Evolutionary conservation across 2,797 vertebrate genomes (phyloP).

Genomic region (Sebastes ruberrimus): DNA sequence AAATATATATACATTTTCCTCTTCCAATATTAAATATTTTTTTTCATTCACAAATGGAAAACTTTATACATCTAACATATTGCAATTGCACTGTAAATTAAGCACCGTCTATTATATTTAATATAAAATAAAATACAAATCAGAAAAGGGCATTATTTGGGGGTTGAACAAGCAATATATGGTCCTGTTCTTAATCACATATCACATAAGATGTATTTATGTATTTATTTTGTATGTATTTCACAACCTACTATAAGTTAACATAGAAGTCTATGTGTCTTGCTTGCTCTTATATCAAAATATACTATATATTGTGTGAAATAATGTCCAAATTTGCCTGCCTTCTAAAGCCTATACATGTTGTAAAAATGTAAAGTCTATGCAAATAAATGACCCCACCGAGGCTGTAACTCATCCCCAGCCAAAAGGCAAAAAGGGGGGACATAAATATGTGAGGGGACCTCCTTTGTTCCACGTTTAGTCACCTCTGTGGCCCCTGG

Average conservation of each 20-base stretch:
- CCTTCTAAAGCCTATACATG: neutral
- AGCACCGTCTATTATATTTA: no score
- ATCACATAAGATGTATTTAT: no score
- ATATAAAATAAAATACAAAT: neutral
- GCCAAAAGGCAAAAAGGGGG: constrained; percentile 53
- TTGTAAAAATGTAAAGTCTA: constrained; percentile 51
- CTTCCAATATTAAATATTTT: no score
- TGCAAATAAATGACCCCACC: constrained; percentile 49
- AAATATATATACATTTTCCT: no score
- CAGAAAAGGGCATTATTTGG: neutral
- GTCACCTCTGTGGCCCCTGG: constrained; percentile 75
- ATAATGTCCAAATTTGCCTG: neutral
- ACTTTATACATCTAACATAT: no score
- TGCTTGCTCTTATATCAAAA: neutral
- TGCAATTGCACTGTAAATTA: no score
- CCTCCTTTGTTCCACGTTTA: constrained; percentile 74
- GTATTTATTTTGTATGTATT: neutral
- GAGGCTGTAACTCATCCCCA: constrained; percentile 49
- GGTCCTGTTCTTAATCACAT: neutral
- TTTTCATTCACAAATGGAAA: no score
- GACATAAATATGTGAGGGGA: constrained; percentile 59
- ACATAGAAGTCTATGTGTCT: neutral
- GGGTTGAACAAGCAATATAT: neutral
- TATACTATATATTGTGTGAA: neutral
- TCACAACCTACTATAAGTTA: neutral